Conservation (phyloP, 2,113 vertebrate genomes). For the Peromyscus polionotus region DNA sequence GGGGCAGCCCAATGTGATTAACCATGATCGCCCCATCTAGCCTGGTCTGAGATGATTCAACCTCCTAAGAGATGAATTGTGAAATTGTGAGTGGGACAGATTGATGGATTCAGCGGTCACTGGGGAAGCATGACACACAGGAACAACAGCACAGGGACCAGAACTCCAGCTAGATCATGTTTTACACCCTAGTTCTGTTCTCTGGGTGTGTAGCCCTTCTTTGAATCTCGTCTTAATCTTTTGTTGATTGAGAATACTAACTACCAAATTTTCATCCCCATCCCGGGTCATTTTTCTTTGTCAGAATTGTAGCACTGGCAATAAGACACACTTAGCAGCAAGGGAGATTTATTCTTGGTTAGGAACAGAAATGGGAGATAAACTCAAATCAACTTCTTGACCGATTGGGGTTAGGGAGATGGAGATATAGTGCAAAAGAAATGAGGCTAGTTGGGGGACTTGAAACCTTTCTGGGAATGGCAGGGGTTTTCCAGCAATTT, state of each 20-base stretch:
- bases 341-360: background rate
- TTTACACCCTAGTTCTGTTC: background rate
- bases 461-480: background rate
- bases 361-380: background rate
- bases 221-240: conserved; percentile 37
- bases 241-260: background rate
- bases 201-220: background rate
- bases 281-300: background rate
- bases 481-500: background rate
- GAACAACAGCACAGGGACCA: background rate
- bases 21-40: background rate
- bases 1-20: conserved; percentile 33
- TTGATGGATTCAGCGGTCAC: conserved; percentile 39
- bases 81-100: conserved; percentile 54
- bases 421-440: background rate
- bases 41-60: background rate
- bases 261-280: background rate
- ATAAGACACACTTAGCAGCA: background rate
- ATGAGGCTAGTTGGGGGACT: background rate
- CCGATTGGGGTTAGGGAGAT: background rate
- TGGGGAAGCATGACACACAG: conserved; percentile 35
- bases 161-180: background rate
- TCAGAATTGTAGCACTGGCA: background rate
- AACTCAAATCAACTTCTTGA: background rate
- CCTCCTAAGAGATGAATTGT: conserved; percentile 27